A percentile compares a stretch with the other conserved stretches of the same genome.
Conservation (phyloP, 2,113 vertebrate species). For the Poeciliopsis retropinna region DNA sequence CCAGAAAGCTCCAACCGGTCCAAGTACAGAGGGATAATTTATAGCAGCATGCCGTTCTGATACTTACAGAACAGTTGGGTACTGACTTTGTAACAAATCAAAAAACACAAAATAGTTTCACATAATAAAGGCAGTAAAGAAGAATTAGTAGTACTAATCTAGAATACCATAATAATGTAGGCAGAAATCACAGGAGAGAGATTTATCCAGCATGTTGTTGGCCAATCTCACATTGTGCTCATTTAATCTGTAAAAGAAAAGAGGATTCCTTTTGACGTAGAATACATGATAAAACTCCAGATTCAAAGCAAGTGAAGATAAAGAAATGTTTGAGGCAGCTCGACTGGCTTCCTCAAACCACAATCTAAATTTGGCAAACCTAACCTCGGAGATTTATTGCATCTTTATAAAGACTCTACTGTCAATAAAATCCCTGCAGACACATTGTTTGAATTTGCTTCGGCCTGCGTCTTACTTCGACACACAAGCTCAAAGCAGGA, state of each 20-base stretch:
- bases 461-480: background rate
- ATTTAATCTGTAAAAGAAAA: background rate
- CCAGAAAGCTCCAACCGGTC: too few species aligned
- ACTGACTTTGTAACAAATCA: too few species aligned
- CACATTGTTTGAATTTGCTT: background rate
- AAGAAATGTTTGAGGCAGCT: background rate
- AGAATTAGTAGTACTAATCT: too few species aligned
- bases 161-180: too few species aligned
- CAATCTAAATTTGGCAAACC: background rate
- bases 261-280: background rate
- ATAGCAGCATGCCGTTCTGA: too few species aligned
- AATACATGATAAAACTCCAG: background rate
- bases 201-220: too few species aligned
- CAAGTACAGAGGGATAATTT: too few species aligned
- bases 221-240: background rate
- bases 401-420: constrained; percentile 6
- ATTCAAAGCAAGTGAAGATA: background rate
- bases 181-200: too few species aligned
- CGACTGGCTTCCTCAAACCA: background rate
- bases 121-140: too few species aligned
- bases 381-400: background rate
- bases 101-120: too few species aligned
- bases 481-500: background rate
- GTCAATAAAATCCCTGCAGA: constrained; percentile 32
- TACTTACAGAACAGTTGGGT: too few species aligned